These are phyloP conservation scores for Epizoanthus rinbou DNA, from an alignment of 92 coral and sea anemone genomes.

Conservation along the genomic window DNA sequence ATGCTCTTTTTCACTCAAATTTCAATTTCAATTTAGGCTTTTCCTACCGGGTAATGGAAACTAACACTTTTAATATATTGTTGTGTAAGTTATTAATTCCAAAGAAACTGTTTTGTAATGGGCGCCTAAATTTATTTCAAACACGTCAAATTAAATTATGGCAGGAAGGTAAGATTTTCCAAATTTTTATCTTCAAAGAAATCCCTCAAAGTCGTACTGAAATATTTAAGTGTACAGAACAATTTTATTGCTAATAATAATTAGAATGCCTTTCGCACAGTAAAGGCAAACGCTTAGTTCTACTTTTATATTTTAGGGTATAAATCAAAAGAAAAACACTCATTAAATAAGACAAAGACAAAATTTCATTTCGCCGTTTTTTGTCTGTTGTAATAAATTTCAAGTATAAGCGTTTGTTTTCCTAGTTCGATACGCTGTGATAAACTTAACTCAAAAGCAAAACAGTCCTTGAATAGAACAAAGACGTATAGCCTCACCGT, in stretches of 20 bases:
- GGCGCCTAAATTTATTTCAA: conserved; percentile 19
- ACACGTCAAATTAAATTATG: conserved; percentile 45
- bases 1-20: conserved; percentile 21
- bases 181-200: background rate
- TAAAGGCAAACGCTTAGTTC: background rate
- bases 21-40: conserved; percentile 12
- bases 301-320: background rate
- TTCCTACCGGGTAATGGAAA: conserved; percentile 18
- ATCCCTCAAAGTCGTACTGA: background rate
- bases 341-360: conserved; percentile 26
- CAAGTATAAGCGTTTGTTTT: background rate
- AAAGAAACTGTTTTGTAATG: conserved; percentile 41
- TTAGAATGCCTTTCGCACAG: background rate
- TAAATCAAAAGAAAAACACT: conserved; percentile 14
- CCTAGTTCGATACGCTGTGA: conserved; percentile 35
- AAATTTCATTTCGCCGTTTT: conserved; percentile 16
- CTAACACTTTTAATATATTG: conserved; percentile 33
- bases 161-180: background rate
- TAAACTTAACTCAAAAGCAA: conserved; percentile 40
- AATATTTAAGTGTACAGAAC: conserved; percentile 13
- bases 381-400: conserved; percentile 11
- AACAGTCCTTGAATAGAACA: conserved; percentile 31
- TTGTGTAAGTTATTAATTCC: conserved; percentile 24
- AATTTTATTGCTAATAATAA: background rate
- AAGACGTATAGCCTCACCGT: conserved; percentile 23